phyloP scores from a whole-genome alignment of 2,113 vertebrate species.

The Rhabdomys dilectus region DNA sequence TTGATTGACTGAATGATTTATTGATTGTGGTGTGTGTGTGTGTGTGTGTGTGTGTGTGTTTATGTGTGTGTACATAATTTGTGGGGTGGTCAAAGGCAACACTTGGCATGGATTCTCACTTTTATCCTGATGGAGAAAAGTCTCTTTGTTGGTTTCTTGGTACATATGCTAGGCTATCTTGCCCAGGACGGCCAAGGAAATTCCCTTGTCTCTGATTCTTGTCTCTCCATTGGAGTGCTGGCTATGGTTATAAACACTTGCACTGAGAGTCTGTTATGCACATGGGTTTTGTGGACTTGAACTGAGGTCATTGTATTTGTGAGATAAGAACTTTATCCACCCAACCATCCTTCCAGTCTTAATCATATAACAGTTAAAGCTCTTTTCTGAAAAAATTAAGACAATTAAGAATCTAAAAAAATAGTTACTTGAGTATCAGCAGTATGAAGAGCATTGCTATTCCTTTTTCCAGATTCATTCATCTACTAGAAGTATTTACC shows the following conservation, averaged over 20 bases:
- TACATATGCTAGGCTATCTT: neutral
- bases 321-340: neutral
- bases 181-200: neutral
- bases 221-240: neutral
- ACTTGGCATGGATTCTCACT: neutral
- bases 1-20: neutral
- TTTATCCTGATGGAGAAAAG: neutral
- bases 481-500: neutral
- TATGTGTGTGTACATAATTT: neutral
- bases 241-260: neutral
- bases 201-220: neutral
- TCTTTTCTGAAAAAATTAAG: neutral
- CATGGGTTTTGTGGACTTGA: neutral
- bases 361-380: neutral
- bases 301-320: neutral
- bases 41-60: neutral
- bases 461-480: neutral
- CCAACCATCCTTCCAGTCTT: neutral
- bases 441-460: neutral
- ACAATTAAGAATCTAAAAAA: neutral
- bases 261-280: neutral
- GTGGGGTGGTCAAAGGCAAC: neutral
- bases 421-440: neutral
- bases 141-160: neutral
- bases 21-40: too few relatives aligned